These are phyloP conservation scores for Crotalus horridus DNA, from an alignment of 2,113 vertebrate genomes.

Conservation along the genomic window DNA sequence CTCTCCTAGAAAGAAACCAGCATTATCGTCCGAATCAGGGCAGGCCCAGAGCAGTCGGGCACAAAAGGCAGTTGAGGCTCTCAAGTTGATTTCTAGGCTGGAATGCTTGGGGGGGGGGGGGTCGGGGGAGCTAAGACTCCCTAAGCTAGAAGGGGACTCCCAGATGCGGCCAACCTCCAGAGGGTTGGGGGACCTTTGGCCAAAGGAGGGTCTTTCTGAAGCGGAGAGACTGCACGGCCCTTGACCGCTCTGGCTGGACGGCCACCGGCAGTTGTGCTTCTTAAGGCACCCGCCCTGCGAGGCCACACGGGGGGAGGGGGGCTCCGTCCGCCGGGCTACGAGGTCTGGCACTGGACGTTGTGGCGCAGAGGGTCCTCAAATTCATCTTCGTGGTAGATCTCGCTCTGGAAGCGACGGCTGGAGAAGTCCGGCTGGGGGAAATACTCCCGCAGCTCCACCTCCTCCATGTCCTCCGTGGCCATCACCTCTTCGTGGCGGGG, in stretches of 20 bases:
- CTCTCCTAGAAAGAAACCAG: neutral
- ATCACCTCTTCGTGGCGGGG: constrained; percentile 50
- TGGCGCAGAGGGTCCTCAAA: constrained; percentile 14
- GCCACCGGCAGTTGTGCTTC: neutral
- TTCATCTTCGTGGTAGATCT: constrained; percentile 34
- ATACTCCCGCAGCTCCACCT: constrained; percentile 56
- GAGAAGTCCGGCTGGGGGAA: neutral
- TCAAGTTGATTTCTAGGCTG: neutral
- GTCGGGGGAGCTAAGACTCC: neutral
- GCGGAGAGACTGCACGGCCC: neutral
- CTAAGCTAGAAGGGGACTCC: neutral
- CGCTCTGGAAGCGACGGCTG: neutral
- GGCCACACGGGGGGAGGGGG: neutral
- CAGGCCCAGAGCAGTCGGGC: neutral
- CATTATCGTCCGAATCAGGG: neutral
- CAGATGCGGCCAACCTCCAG: neutral
- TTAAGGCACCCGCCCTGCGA: neutral
- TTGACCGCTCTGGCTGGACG: neutral
- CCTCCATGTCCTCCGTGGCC: constrained; percentile 57
- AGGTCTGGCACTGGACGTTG: constrained; percentile 61
- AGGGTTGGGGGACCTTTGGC: neutral
- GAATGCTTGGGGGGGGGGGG: neutral
- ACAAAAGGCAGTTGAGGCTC: neutral
- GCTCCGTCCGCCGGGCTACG: neutral
- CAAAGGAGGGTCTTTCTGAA: neutral